Evolutionary conservation across 2,113 vertebrate species (phyloP).

Genomic region (Ammodytes dubius): DNA sequence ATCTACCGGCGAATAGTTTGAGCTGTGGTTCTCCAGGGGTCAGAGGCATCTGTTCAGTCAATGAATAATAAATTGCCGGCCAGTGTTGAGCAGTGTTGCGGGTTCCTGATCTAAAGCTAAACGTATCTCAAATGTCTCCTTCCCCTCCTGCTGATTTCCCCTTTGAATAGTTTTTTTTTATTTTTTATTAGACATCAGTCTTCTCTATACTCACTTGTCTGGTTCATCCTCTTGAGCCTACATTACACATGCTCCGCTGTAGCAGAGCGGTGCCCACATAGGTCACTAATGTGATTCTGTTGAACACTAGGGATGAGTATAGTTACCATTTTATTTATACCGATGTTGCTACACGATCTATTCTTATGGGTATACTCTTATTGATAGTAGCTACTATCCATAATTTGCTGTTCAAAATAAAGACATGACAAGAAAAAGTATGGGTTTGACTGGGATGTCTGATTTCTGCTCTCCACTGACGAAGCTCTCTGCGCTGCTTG

Average conservation of each 20-base stretch:
- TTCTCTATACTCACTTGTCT: background rate
- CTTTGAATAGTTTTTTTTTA: constrained; percentile 13
- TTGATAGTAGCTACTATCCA: no score
- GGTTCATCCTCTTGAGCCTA: background rate
- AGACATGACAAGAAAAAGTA: no score
- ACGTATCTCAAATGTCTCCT: constrained; percentile 25
- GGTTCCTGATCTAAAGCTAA: constrained; percentile 27
- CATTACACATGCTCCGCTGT: background rate
- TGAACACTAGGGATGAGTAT: no score
- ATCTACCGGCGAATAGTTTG: constrained; percentile 19
- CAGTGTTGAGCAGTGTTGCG: constrained; percentile 23
- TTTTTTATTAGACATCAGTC: constrained; percentile 13
- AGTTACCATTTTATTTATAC: no score
- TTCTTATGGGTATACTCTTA: no score
- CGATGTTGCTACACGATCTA: no score
- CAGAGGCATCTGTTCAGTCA: constrained; percentile 46
- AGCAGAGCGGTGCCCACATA: background rate
- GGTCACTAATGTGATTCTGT: background rate
- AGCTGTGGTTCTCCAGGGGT: constrained; percentile 28
- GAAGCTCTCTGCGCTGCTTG: no score
- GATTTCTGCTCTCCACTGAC: no score
- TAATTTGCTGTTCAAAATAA: no score
- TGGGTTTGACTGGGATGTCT: no score
- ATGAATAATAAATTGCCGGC: constrained; percentile 53
- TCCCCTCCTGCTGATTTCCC: background rate